Conservation (phyloP, 2,113 vertebrate species). For the Gnathonemus echidnorhynchus region DNA sequence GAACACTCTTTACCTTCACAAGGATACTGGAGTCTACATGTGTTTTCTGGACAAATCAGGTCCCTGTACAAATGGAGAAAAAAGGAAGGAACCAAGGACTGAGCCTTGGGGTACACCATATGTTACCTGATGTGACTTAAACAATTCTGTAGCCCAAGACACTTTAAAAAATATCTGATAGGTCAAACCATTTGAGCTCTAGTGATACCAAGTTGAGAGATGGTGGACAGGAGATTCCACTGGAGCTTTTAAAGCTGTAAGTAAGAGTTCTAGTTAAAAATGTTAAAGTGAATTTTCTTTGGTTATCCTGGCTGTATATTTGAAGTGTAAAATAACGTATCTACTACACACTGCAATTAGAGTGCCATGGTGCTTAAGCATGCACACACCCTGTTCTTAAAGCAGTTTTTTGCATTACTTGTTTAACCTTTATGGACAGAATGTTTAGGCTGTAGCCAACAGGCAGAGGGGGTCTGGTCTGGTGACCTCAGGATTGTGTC, state of each 20-base stretch:
- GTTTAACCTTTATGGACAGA: not conserved
- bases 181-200: not conserved
- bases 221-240: not conserved
- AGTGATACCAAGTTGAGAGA: not conserved
- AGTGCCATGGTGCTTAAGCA: not conserved
- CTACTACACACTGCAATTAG: not conserved
- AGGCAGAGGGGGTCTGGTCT: too few species aligned
- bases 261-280: not conserved
- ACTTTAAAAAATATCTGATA: not conserved
- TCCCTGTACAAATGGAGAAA: not conserved
- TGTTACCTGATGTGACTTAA: not conserved
- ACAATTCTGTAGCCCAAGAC: not conserved
- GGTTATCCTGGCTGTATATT: not conserved
- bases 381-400: not conserved
- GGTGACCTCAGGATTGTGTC: too few species aligned
- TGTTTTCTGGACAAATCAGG: too few species aligned
- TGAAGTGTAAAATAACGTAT: not conserved
- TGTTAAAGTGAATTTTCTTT: not conserved
- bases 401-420: not conserved
- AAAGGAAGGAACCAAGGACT: not conserved
- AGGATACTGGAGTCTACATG: too few species aligned
- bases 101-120: not conserved
- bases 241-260: not conserved
- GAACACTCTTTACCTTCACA: too few species aligned
- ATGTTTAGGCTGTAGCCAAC: too few species aligned